Conservation (phyloP, 2,888 invertebrate genomes). For the Drosophila fungiperda region DNA sequence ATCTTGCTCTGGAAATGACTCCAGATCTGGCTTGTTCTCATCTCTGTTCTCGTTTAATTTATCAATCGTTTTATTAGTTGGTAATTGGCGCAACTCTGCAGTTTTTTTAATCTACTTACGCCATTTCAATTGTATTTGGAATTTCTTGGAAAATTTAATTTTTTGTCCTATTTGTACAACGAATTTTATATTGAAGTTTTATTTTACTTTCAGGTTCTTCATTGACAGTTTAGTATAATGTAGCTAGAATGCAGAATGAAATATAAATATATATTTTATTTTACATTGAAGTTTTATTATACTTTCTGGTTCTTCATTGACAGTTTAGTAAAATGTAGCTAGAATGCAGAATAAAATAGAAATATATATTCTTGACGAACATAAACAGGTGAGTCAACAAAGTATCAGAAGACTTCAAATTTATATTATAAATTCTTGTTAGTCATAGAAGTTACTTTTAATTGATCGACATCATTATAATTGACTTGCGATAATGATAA, state of each 20-base stretch:
- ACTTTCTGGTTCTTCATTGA: background rate
- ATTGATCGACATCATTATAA: background rate
- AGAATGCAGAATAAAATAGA: too few relatives aligned
- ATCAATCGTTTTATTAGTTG: background rate
- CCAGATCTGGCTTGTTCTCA: conserved; percentile 59
- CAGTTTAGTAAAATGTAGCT: background rate
- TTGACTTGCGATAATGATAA: background rate
- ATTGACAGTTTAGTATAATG: background rate
- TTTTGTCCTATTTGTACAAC: background rate
- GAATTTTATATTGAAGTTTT: background rate
- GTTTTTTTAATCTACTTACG: conserved; percentile 26
- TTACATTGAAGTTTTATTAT: background rate
- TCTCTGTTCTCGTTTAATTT: conserved; percentile 4
- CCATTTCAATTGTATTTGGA: conserved; percentile 6
- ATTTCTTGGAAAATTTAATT: background rate
- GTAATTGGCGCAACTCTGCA: too few relatives aligned
- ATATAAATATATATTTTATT: background rate
- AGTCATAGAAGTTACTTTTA: background rate
- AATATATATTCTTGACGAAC: background rate
- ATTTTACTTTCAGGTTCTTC: too few relatives aligned
- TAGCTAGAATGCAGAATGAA: background rate
- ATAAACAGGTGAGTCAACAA: background rate
- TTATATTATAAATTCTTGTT: background rate
- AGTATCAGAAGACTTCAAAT: background rate
- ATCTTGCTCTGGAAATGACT: conserved; percentile 47